A percentile compares a stretch with the other conserved stretches of the same genome.
These are phyloP conservation scores for Cephus pygmeus DNA, from an alignment of 2,888 invertebrate genomes.

Conservation along the genomic window DNA sequence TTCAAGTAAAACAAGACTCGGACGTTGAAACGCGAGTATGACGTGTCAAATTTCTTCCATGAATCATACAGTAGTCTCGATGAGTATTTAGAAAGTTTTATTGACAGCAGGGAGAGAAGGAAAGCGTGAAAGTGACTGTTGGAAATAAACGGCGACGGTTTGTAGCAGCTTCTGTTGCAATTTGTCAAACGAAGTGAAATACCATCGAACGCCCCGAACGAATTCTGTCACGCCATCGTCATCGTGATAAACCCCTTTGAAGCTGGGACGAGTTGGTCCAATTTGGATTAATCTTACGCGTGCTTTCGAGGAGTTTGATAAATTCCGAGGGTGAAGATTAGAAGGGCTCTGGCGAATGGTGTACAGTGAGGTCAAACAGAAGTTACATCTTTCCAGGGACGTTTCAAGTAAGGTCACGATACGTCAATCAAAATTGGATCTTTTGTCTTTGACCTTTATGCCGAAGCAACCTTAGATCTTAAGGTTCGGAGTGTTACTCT, in stretches of 20 bases:
- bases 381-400: neutral
- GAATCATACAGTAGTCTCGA: too few relatives aligned
- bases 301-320: slow-evolving; percentile 10
- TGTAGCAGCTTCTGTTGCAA: neutral
- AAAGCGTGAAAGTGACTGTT: too few relatives aligned
- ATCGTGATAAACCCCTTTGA: neutral
- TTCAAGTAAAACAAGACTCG: too few relatives aligned
- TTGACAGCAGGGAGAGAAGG: too few relatives aligned
- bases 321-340: neutral
- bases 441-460: neutral
- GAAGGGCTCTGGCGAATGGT: neutral
- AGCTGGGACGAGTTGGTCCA: slow-evolving; percentile 23
- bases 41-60: too few relatives aligned
- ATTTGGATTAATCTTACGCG: slow-evolving; percentile 27
- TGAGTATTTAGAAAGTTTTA: too few relatives aligned
- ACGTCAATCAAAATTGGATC: neutral
- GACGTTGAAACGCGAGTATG: too few relatives aligned
- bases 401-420: neutral
- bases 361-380: neutral
- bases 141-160: neutral
- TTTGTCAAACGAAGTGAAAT: neutral
- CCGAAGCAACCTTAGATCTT: neutral
- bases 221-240: neutral
- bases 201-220: neutral
- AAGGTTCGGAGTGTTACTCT: neutral